Evolutionary conservation across 2,113 vertebrate species (phyloP), one percentile per base, ranked within the genome.

Genomic region (Dipodomys spectabilis): DNA sequence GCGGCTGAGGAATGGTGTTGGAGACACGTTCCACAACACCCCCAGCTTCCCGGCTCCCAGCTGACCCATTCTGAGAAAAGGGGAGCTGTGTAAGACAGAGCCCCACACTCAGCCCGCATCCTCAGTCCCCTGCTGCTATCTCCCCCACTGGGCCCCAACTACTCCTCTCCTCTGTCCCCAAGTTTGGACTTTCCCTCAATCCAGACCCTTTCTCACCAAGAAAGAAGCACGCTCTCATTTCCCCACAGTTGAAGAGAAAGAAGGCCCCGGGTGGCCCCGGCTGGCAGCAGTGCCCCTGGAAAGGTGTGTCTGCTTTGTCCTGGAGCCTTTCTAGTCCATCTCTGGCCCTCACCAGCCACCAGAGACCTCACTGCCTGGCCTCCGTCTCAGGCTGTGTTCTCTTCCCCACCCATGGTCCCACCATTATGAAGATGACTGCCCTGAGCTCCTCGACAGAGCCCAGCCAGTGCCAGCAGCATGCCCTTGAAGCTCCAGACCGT

Each of bases 131-230:
- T 74, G 69, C 77, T 2, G 8, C 62, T 64, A 25, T 25, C 62
- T 64, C 62, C 62, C 23, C 6, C 12, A 18, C 68, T 16, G n/a
- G 68, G 69, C n/a, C 7, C n/a, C n/a, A 8, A 16, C 5, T 19
- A 23, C 67, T 8, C 67, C 67, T 7, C 39, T 20, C 72, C 45
- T 64, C 22, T 5, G 8, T 9, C 28, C 23, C 0, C 11, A 4
- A 6, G 25, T 16, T 10, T 1, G 0, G 23, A 20, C 10, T 57
- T 32, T 67, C 7, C 82, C 64, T 44, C 35, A n/a, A 12, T 1
- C 12, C 3, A 3, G 28, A 60, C 30, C 16, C 53, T 25, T 32
- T 71, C 44, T 69, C 65, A 12, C 19, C 30, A 10, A 72, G 9
- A 95, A 18, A 88, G 15, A 57, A 25, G 65, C 28, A 64, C 8